phyloP scores from a whole-genome alignment of 2,113 vertebrate species.

The Prionailurus viverrinus region DNA sequence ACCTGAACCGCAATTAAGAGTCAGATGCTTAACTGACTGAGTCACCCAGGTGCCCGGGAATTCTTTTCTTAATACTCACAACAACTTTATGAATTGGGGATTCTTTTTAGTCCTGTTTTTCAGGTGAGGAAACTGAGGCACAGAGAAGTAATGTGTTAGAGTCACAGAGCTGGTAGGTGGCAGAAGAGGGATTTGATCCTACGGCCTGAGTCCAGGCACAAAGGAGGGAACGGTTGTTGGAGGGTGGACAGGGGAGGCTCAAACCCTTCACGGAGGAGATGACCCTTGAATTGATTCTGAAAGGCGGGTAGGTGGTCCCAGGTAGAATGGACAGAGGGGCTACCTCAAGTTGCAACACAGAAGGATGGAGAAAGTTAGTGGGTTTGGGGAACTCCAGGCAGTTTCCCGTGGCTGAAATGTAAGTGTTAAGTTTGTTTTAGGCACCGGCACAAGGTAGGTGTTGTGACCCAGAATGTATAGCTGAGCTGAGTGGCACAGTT shows the following conservation, averaged over 20 bases:
- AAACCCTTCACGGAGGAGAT: background rate
- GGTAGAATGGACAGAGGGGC: background rate
- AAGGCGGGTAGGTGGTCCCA: background rate
- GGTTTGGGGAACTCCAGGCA: background rate
- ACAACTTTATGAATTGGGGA: too few relatives aligned
- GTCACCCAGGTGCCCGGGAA: too few relatives aligned
- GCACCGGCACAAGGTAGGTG: background rate
- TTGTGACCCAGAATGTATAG: background rate
- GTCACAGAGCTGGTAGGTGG: background rate
- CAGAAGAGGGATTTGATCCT: background rate
- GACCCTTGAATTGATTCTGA: background rate
- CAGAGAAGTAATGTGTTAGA: background rate
- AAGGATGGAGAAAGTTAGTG: background rate
- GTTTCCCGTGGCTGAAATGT: background rate
- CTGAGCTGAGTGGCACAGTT: background rate
- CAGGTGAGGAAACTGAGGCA: background rate
- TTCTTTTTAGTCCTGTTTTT: background rate
- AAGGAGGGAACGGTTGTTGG: background rate
- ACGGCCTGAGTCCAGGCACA: background rate
- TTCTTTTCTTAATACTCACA: background rate
- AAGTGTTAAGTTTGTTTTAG: background rate
- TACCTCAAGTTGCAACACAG: background rate
- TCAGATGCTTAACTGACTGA: too few relatives aligned
- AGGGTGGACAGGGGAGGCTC: rapidly evolving
- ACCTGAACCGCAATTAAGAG: too few relatives aligned